Conservation (phyloP, 2,888 invertebrate genomes). For the Ectemnius cavifrons region DNA sequence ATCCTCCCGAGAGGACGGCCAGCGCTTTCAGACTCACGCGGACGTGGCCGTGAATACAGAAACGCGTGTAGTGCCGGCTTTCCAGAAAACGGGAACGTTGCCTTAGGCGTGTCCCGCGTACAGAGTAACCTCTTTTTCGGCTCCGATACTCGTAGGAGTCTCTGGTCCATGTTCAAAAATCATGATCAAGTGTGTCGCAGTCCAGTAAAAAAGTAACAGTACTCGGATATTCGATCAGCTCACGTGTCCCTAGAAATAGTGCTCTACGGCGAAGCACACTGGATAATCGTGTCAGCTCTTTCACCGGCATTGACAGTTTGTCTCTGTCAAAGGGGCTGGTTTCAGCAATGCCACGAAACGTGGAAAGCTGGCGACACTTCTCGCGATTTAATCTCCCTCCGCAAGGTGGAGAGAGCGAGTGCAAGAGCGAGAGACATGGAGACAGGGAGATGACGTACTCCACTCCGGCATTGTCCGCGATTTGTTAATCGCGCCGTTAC, state of each 20-base stretch:
- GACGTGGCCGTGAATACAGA: constrained; percentile 55
- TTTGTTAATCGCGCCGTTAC: constrained; percentile 48
- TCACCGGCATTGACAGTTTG: constrained; percentile 6
- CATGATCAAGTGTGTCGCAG: too few species aligned
- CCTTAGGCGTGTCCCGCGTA: constrained; percentile 53
- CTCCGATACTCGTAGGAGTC: not conserved
- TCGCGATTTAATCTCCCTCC: constrained; percentile 10
- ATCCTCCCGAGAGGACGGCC: constrained; percentile 31
- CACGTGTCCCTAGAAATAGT: not conserved
- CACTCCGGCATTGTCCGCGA: constrained; percentile 17
- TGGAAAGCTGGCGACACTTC: constrained; percentile 13
- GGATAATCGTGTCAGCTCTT: constrained; percentile 7
- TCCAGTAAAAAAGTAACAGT: too few species aligned
- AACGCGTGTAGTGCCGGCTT: constrained; percentile 45
- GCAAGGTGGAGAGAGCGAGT: too few species aligned
- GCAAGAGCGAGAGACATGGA: too few species aligned
- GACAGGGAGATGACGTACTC: constrained; percentile 9
- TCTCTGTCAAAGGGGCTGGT: constrained; percentile 4
- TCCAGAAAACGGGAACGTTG: constrained; percentile 52
- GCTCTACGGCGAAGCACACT: not conserved
- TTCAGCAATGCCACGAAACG: constrained; percentile 6
- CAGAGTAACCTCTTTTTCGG: constrained; percentile 42
- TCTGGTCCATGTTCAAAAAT: not conserved
- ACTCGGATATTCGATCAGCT: too few species aligned
- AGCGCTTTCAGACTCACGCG: constrained; percentile 29